Conservation (phyloP, 2,113 vertebrate species). For the Anthoscopus minutus region DNA sequence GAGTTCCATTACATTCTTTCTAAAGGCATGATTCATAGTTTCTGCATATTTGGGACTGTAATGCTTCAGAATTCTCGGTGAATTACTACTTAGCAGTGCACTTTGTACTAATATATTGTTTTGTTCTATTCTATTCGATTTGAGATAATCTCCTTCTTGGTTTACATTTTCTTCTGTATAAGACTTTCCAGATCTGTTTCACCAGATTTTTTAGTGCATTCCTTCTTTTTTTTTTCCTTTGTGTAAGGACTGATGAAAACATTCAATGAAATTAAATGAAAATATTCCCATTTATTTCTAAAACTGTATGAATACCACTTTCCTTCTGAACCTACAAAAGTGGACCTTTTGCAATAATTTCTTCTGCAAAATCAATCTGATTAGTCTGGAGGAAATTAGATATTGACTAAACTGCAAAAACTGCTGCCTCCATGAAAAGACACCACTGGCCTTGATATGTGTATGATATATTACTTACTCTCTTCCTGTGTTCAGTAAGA, state of each 20-base stretch:
- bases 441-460: background rate
- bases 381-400: conserved; percentile 17
- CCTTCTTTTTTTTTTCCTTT: background rate
- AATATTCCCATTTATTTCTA: background rate
- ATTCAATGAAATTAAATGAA: background rate
- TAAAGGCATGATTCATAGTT: background rate
- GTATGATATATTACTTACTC: background rate
- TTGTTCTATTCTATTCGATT: background rate
- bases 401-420: conserved; percentile 13
- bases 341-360: background rate
- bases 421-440: background rate
- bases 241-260: background rate
- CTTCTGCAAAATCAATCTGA: background rate
- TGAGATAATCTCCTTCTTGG: background rate
- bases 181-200: background rate
- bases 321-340: background rate
- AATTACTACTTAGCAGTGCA: background rate
- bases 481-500: background rate
- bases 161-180: background rate
- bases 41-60: background rate
- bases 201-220: background rate
- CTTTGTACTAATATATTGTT: background rate
- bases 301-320: background rate
- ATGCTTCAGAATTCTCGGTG: background rate
- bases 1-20: background rate